Conservation (phyloP, 1,140 invertebrate genomes). For the Tetranychus cinnabarinus region DNA sequence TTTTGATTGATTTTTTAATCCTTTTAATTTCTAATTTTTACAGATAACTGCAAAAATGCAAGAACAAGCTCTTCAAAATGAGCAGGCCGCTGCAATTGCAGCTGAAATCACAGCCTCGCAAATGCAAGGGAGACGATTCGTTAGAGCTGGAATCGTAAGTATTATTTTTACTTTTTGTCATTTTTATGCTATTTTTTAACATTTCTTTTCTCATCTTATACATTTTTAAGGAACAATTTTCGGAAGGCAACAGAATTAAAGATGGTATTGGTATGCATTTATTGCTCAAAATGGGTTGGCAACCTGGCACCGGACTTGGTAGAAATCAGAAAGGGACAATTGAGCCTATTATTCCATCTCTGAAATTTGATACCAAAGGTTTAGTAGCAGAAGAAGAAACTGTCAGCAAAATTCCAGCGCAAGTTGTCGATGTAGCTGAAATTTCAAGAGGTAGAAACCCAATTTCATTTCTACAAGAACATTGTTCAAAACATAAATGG, state of each 20-base stretch:
- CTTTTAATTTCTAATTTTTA: no score
- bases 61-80: no score
- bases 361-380: constrained; percentile 81
- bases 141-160: constrained; percentile 28
- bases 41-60: no score
- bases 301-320: constrained; percentile 75
- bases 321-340: constrained; percentile 74
- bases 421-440: neutral
- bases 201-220: neutral
- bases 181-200: neutral
- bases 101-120: constrained; percentile 7
- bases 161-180: constrained; percentile 6
- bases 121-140: constrained; percentile 68
- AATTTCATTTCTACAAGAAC: constrained; percentile 73
- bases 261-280: constrained; percentile 87
- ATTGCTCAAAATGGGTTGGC: constrained; percentile 95
- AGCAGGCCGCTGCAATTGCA: no score
- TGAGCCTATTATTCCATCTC: constrained; percentile 63
- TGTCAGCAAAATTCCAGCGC: neutral
- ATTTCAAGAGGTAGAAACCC: constrained; percentile 45
- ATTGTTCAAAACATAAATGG: constrained; percentile 63
- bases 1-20: no score
- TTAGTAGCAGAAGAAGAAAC: constrained; percentile 10
- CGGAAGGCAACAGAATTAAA: constrained; percentile 52
- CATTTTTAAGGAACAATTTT: constrained; percentile 51